Base-by-base conservation (phyloP, 1,140 invertebrate genomes). In the Papilio glaucus region DNA sequence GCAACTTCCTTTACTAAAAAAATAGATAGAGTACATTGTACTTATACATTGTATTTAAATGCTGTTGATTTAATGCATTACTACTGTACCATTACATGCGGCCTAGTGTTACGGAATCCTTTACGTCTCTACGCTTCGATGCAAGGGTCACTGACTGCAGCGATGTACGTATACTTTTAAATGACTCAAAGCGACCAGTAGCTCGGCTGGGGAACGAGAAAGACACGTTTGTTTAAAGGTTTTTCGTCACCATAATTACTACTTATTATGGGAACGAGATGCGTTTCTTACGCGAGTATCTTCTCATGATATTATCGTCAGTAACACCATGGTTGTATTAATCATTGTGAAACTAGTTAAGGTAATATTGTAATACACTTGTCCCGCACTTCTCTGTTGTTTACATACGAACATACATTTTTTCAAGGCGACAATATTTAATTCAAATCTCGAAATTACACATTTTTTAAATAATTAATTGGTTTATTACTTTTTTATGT, bases 181-280 rank as follows among this genome's bases (percentile, higher is more conserved):
- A 21, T 65, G 37, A 63, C 61, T 37, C 61, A 21, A 38, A 65
- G 62, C 62, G 33, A 65, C 62, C 37, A 41, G 29, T 62, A 37
- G 39, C 62, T 33, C 18, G 29, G 33, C 29, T 39, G 15, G 15
- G 24, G 62, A 39, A 65, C 62, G 33, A 65, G 62, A 65, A 21
- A 65, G 37, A 65, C 62, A 65, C 37, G 62, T 65, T 65, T 65
- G 62, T 65, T 65, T 39, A 65, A 65, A 38, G 33, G 29, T 65
- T 65, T 65, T 65, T 65, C 62, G 62, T 65, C 33, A 65, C 62
- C 15, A 39, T 39, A 65, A 65, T 65, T 15, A 65, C 6, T 65
- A 13, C 60, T 65, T 65, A 39, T 65, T 65, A 65, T 65, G 62
- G 62, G 62, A 65, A 62, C 29, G n/a, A 33, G 62, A 65, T 65